These are phyloP conservation scores for Pantala flavescens DNA, from an alignment of 1,140 invertebrate species.

Conservation along the genomic window DNA sequence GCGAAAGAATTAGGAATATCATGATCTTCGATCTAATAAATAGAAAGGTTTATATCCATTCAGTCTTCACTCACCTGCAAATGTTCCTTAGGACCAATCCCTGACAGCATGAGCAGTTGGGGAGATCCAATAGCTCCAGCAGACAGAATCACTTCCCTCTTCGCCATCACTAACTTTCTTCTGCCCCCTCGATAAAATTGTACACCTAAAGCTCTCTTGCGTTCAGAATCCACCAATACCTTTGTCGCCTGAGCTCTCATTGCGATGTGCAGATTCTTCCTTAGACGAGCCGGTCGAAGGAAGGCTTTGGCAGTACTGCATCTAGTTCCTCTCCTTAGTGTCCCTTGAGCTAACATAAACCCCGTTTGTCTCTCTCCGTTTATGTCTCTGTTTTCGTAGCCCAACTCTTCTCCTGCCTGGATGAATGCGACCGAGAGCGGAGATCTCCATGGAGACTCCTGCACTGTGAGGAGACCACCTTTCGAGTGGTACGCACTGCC, in stretches of 20 bases:
- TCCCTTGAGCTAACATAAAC: conserved; percentile 75
- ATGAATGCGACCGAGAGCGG: conserved; percentile 70
- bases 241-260: conserved; percentile 65
- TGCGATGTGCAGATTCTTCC: conserved; percentile 71
- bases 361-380: conserved; percentile 75
- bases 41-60: too few species aligned
- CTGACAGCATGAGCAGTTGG: conserved; percentile 80
- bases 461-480: conserved; percentile 72
- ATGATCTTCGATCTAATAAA: too few species aligned
- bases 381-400: conserved; percentile 67
- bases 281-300: conserved; percentile 61
- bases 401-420: conserved; percentile 66
- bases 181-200: conserved; percentile 57
- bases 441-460: conserved; percentile 69
- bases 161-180: conserved; percentile 48
- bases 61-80: conserved; percentile 35
- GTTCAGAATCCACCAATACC: conserved; percentile 47
- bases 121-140: conserved; percentile 72
- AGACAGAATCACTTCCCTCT: conserved; percentile 67
- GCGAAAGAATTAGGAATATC: too few species aligned
- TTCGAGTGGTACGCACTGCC: conserved; percentile 61
- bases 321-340: conserved; percentile 70
- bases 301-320: conserved; percentile 87
- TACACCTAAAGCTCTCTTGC: conserved; percentile 63
- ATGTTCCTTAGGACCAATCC: conserved; percentile 71